Conservation (phyloP, 2,113 vertebrate species). For the Cairina moschata region DNA sequence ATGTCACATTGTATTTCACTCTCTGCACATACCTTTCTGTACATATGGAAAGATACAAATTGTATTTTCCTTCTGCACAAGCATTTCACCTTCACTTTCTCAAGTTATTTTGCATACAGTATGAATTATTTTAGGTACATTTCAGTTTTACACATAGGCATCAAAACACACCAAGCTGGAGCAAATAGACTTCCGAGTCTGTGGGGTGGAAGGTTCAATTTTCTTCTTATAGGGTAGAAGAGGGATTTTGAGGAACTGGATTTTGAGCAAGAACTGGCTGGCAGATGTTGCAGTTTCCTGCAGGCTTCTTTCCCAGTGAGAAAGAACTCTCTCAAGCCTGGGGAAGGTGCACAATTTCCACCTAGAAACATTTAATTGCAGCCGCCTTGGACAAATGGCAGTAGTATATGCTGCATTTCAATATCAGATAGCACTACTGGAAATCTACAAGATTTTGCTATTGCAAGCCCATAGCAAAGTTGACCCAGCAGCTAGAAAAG, state of each 20-base stretch:
- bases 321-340: not conserved
- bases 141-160: not conserved
- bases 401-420: not conserved
- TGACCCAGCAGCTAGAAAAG: not conserved
- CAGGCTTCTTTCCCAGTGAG: not conserved
- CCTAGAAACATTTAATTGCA: not conserved
- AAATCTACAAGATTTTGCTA: not conserved
- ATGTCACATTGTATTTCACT: not conserved
- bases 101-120: not conserved
- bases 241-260: not conserved
- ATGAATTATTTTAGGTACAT: not conserved
- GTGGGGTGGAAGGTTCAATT: not conserved
- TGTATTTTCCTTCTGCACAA: not conserved
- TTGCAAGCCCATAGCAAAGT: not conserved
- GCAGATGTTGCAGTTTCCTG: accelerated
- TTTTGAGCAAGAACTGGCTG: not conserved
- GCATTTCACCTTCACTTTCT: not conserved
- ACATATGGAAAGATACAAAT: not conserved
- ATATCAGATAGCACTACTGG: not conserved
- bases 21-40: not conserved
- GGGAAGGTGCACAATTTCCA: not conserved
- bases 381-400: not conserved
- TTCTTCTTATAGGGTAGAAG: not conserved
- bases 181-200: not conserved
- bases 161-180: not conserved